Evolutionary conservation across 2,888 invertebrate genomes (phyloP), one percentile per base, ranked within the genome.

Genomic region (Hermodice carunculata): DNA sequence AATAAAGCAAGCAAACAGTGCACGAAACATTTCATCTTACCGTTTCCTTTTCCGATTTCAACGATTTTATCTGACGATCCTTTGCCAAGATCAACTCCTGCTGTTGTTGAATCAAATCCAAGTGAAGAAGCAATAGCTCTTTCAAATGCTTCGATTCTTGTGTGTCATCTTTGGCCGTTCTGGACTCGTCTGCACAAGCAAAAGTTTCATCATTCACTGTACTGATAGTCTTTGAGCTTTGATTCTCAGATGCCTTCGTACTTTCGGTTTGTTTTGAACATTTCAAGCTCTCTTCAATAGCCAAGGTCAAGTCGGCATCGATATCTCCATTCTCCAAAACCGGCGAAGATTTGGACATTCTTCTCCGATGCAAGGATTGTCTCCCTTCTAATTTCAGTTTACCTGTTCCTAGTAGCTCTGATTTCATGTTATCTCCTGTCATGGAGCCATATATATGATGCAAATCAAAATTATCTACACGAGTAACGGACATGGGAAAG

Each of bases 51-150:
- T 95, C 94, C 78, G 91, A 90, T 80, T 90, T 90, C 37, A 94
- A 87, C 60, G 90, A 89, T 64, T 91, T 90, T 71, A 93, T 89
- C 58, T 91, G 88, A 83, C 92, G 93, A 77, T 95, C 94, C 86
- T 92, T 93, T 76, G 91, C 91, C 74, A 91, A 89, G 71, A 95
- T 89, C 78, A 92, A 90, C 80, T 95, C 94, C 79, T 93, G 93
- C 86, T 95, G 95, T 86, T 94, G 94, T 85, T 95, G 94, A 82
- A 95, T 94, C 69, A 95, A 88, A 86, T 95, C 94, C 78, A 95
- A 88, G 85, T 96, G 94, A 74, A 93, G 89, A 65, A 94, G 87
- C 71, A 95, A 87, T 81, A 95, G 90, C 73, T 93, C 92, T 86
- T 94, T 84, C 61, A 86, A 70, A 24, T 80, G 79, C 66, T 78